These are phyloP conservation scores for Crotalus tigris DNA, from an alignment of 2,113 vertebrate genomes.

Conservation along the genomic window DNA sequence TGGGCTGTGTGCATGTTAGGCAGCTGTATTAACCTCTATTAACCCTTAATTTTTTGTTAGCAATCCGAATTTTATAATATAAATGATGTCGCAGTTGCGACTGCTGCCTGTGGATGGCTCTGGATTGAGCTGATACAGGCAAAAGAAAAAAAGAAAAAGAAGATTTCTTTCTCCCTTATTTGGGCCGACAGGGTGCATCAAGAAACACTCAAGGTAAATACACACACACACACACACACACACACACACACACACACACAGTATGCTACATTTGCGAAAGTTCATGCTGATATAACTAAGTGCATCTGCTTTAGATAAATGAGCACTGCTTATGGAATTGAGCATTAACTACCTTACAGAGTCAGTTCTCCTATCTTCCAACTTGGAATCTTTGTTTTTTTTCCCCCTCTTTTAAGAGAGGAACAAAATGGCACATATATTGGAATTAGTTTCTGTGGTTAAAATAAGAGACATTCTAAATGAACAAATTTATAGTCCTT, in stretches of 20 bases:
- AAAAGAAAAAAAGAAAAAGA: too few species aligned
- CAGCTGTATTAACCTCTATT: too few species aligned
- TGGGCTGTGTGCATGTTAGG: too few species aligned
- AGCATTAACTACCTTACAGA: neutral
- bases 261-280: neutral
- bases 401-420: neutral
- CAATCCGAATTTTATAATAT: too few species aligned
- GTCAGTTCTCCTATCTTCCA: neutral
- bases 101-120: too few species aligned
- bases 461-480: neutral
- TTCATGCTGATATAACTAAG: neutral
- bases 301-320: neutral
- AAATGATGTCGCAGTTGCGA: too few species aligned
- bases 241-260: neutral
- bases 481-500: neutral
- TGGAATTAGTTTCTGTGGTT: neutral
- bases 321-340: neutral
- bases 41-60: too few species aligned
- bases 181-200: too few species aligned
- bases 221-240: too few species aligned
- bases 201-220: too few species aligned
- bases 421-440: neutral
- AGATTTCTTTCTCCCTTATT: too few species aligned
- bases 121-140: too few species aligned
- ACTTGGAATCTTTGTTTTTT: neutral